These are phyloP conservation scores for Epistrophe grossulariae DNA, from an alignment of 2,888 invertebrate genomes.

Conservation along the genomic window DNA sequence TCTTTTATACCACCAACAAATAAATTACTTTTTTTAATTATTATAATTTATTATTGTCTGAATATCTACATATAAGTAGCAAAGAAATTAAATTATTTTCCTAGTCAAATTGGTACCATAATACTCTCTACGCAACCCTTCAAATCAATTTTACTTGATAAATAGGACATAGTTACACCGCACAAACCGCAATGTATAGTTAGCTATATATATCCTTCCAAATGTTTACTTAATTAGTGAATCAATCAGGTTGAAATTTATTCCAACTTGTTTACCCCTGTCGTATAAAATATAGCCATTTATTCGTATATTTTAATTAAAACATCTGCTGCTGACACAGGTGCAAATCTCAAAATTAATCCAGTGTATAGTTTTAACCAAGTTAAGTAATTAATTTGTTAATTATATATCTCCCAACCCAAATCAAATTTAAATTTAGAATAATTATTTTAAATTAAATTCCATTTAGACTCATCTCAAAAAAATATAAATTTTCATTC, in stretches of 20 bases:
- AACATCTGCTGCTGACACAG: background rate
- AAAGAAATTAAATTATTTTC: background rate
- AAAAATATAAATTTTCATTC: background rate
- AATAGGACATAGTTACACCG: background rate
- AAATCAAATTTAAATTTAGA: background rate
- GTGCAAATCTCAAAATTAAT: background rate
- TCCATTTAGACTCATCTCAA: background rate
- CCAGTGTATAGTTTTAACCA: background rate
- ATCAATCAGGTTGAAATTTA: background rate
- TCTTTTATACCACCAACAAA: too few species aligned
- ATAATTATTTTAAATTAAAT: background rate
- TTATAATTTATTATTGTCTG: too few species aligned
- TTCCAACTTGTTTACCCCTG: background rate
- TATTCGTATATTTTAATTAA: conserved; percentile 1
- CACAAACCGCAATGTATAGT: background rate
- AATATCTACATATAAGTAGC: too few species aligned
- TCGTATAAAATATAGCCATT: background rate
- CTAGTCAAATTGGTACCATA: background rate
- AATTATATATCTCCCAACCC: background rate
- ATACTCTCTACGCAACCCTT: background rate
- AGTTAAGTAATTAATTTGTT: background rate
- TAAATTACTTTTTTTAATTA: too few species aligned
- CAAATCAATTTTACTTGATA: background rate
- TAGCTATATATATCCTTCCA: background rate
- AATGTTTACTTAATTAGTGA: background rate